phyloP scores from a whole-genome alignment of 2,797 vertebrate genomes.

The Gymnothorax reevesii region DNA sequence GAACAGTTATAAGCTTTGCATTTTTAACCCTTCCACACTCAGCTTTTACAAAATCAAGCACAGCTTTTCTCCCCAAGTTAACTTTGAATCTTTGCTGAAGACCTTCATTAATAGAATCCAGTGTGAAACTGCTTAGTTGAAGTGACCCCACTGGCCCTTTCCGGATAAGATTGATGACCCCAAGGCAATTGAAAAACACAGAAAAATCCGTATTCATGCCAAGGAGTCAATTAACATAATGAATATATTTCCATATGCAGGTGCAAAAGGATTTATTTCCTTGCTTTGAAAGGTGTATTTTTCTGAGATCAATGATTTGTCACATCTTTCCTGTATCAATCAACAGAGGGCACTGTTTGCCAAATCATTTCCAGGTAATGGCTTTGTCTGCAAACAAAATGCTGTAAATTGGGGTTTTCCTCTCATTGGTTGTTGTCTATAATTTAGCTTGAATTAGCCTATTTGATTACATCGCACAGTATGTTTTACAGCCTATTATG shows the following conservation, averaged over 20 bases:
- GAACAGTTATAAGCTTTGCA: neutral
- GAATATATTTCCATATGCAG: no score
- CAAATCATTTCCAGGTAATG: neutral
- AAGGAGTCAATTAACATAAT: no score
- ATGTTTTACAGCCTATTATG: neutral
- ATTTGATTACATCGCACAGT: neutral
- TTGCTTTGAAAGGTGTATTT: neutral
- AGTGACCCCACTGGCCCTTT: no score
- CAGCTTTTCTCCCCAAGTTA: no score
- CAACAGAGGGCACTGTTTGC: conserved; percentile 36
- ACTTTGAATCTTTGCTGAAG: no score
- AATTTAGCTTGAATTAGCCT: neutral
- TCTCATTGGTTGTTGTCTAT: neutral
- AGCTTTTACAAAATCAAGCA: no score
- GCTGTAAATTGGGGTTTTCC: neutral
- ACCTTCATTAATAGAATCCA: no score
- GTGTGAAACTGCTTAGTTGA: no score
- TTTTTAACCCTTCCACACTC: no score
- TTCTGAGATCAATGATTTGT: neutral
- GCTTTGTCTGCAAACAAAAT: neutral
- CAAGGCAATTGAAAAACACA: no score
- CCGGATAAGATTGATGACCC: no score
- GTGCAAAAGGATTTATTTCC: neutral
- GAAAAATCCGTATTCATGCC: no score
- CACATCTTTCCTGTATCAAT: conserved; percentile 10